phyloP scores from a whole-genome alignment of 2,888 invertebrate genomes.

The Volucella inflata region DNA sequence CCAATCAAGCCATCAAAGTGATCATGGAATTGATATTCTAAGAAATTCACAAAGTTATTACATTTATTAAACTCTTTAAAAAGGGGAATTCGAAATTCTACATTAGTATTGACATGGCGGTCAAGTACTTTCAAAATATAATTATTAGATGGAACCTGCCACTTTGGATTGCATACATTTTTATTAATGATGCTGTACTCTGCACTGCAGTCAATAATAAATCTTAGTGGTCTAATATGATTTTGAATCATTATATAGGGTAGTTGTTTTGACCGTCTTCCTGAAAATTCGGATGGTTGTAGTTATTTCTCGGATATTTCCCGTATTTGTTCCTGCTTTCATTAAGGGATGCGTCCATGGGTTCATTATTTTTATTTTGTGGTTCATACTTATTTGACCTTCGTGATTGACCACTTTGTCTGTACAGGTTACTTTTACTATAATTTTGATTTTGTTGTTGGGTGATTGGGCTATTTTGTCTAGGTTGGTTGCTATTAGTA shows the following conservation, averaged over 20 bases:
- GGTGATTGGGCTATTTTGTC: background rate
- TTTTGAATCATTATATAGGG: background rate
- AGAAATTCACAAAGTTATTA: constrained; percentile 5
- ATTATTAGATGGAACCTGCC: no score
- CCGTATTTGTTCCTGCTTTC: background rate
- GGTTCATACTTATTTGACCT: background rate
- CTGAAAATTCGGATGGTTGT: background rate
- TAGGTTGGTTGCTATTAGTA: background rate
- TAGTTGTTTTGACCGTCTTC: background rate
- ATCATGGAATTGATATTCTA: no score
- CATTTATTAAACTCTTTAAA: constrained; percentile 22
- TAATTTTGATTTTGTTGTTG: background rate
- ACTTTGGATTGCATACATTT: no score
- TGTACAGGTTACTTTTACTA: background rate
- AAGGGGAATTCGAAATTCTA: background rate
- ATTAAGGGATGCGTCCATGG: background rate
- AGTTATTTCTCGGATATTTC: background rate
- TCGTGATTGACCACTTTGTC: background rate
- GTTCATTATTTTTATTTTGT: background rate
- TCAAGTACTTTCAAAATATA: no score
- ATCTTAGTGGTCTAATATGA: background rate
- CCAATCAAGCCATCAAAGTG: background rate
- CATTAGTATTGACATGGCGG: no score
- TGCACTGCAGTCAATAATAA: constrained; percentile 8
- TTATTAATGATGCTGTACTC: no score